These are phyloP conservation scores for Ctena decussata DNA, from an alignment of 2,888 invertebrate genomes.

Conservation along the genomic window DNA sequence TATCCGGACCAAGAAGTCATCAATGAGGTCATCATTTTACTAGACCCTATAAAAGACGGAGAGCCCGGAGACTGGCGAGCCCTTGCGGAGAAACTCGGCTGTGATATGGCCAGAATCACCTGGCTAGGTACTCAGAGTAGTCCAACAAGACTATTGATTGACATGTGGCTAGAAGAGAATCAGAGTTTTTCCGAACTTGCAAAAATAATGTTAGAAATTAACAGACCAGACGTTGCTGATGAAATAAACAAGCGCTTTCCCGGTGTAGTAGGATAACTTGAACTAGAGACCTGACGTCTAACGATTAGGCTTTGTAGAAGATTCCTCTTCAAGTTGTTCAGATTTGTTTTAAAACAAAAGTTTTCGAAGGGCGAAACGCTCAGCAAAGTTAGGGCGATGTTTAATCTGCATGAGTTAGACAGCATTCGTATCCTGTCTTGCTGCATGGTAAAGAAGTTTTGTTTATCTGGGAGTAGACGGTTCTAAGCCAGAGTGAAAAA, in stretches of 20 bases:
- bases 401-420: too few species aligned
- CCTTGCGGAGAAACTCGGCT: slow-evolving; percentile 63
- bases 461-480: too few species aligned
- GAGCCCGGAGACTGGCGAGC: slow-evolving; percentile 61
- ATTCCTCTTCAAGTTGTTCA: too few species aligned
- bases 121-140: slow-evolving; percentile 60
- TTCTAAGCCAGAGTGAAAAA: too few species aligned
- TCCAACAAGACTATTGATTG: slow-evolving; percentile 56
- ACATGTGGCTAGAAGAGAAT: slow-evolving; percentile 58
- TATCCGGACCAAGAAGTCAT: slow-evolving; percentile 45
- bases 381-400: too few species aligned
- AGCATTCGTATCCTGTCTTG: too few species aligned
- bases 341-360: too few species aligned
- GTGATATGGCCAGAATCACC: slow-evolving; percentile 47
- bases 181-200: slow-evolving; percentile 47
- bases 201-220: slow-evolving; percentile 53
- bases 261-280: too few species aligned
- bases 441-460: too few species aligned
- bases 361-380: too few species aligned
- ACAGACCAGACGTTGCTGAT: slow-evolving; percentile 62
- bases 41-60: slow-evolving; percentile 49
- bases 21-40: slow-evolving; percentile 48
- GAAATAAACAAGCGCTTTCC: slow-evolving; percentile 44
- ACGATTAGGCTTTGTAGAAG: too few species aligned
- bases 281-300: too few species aligned